Base-by-base conservation (phyloP, 1,140 invertebrate genomes). In the Caligus rogercresseyi region DNA sequence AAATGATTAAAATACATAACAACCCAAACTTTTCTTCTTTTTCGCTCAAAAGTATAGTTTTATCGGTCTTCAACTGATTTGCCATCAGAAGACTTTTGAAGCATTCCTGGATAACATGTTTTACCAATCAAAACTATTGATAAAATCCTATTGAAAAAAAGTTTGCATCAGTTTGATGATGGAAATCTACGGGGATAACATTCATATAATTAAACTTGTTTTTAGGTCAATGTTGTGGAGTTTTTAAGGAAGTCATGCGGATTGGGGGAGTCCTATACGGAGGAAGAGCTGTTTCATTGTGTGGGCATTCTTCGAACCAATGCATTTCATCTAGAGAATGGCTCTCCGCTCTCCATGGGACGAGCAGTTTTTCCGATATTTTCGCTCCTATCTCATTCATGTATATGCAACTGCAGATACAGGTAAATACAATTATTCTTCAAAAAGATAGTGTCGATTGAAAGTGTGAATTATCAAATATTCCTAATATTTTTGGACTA, bases 161-260 rank as follows among this genome's bases (percentile, higher is more conserved):
- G 31, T 43, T 43, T 43, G n/a, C n/a, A n/a, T n/a, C n/a, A n/a
- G n/a, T n/a, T n/a, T n/a, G n/a, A n/a, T n/a, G n/a, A n/a, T n/a
- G n/a, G n/a, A n/a, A n/a, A n/a, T n/a, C n/a, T n/a, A n/a, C n/a
- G n/a, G n/a, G n/a, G n/a, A n/a, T n/a, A n/a, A n/a, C n/a, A 43
- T 43, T 43, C 7, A 43, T 43, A 11, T 43, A 43, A 11, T n/a
- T 43, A 11, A 11, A 43, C 7, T 43, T 43, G n/a, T 43, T 43
- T 3, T 14, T 54, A 62, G 60, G 60, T 62, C n/a, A 62, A 62
- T 53, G 52, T 53, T 18, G 60, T 62, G 14, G 60, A 54, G n/a
- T 62, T 62, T 52, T 52, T 62, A 13, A 16, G 31, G 1, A 52
- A 62, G 15, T 3, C 20, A 15, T 62, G 60, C 23, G 52, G 52